Conservation (phyloP, 1,140 invertebrate species). For the Hylaeus anthracinus region DNA sequence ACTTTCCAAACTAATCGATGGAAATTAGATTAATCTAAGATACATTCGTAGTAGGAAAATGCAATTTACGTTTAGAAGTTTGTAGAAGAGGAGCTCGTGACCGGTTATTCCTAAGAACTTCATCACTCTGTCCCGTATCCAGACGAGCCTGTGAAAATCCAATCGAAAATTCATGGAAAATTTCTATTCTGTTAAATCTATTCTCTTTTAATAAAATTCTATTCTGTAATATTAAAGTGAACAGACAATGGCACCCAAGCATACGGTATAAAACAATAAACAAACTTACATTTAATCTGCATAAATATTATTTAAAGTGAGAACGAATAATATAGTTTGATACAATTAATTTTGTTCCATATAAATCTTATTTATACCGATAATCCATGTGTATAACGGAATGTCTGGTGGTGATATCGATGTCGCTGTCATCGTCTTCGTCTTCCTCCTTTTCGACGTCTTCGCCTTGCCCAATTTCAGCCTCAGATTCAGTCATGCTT, state of each 20-base stretch:
- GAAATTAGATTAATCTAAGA: too few species aligned
- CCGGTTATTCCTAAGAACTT: conserved; percentile 69
- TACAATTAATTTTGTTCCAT: neutral
- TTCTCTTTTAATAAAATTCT: too few species aligned
- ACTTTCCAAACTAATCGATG: too few species aligned
- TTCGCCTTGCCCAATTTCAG: conserved; percentile 8
- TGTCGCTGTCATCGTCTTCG: neutral
- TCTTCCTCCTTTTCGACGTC: conserved; percentile 10
- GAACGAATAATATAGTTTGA: too few species aligned
- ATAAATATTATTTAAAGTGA: too few species aligned
- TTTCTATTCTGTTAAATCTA: too few species aligned
- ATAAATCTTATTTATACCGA: conserved; percentile 41
- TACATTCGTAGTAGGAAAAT: neutral
- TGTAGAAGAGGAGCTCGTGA: conserved; percentile 69
- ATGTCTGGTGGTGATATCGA: neutral
- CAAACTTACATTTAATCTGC: too few species aligned
- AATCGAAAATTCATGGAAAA: neutral
- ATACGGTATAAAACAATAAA: too few species aligned
- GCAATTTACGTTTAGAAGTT: conserved; percentile 74
- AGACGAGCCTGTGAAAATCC: conserved; percentile 67
- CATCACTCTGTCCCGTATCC: conserved; percentile 74
- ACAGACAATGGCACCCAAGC: too few species aligned
- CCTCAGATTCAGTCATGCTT: conserved; percentile 18
- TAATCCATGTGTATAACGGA: conserved; percentile 24
- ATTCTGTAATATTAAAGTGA: too few species aligned